Evolutionary conservation across 2,888 invertebrate species (phyloP).

Genomic region (Cactoblastis cactorum): DNA sequence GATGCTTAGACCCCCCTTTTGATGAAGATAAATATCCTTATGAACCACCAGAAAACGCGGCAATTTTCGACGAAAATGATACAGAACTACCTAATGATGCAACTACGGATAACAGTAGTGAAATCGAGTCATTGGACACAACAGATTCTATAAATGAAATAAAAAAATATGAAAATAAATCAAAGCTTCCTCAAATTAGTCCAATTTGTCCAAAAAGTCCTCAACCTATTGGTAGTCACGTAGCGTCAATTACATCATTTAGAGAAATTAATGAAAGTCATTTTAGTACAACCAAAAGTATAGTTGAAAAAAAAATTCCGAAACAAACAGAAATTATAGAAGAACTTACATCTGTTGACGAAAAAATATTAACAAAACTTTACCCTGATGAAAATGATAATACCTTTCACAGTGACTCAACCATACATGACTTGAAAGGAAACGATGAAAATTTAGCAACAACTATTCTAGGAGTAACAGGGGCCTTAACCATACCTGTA

Average conservation of each 20-base stretch:
- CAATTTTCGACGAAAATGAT: background rate
- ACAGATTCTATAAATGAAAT: background rate
- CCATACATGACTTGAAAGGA: background rate
- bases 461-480: background rate
- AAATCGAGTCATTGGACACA: background rate
- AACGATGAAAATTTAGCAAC: background rate
- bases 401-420: background rate
- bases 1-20: constrained; percentile 66
- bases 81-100: background rate
- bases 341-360: background rate
- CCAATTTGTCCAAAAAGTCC: background rate
- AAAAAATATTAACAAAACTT: background rate
- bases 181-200: background rate
- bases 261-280: background rate
- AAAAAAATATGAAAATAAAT: background rate
- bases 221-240: background rate
- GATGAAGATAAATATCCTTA: constrained; percentile 59
- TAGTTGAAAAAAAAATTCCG: background rate
- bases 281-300: constrained; percentile 23
- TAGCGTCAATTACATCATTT: constrained; percentile 25
- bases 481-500: background rate
- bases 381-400: background rate
- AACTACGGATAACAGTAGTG: background rate
- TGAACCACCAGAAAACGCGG: constrained; percentile 25
- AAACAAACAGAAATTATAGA: background rate